Base-by-base conservation (phyloP, 1,140 invertebrate species). In the Odontomachus brunneus region DNA sequence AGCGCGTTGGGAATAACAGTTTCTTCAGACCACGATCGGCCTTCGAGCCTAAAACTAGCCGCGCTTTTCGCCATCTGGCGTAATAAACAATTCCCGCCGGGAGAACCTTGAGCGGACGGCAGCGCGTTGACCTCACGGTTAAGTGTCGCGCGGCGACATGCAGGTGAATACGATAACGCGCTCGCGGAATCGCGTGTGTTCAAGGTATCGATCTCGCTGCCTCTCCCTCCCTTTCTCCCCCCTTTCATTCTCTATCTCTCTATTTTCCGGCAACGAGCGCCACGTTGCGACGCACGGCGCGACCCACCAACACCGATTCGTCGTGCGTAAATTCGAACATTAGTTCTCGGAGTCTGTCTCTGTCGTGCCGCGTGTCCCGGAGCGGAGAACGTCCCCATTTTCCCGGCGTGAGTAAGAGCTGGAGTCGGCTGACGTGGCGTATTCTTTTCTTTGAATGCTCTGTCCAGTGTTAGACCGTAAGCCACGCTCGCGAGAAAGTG, bases 81-180 rank as follows among this genome's bases (percentile, higher is more conserved):
- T 57, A 82, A 82, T 75, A 83, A 83, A 83, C 81, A 75, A 75
- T 75, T 63, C 71, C 59, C 15, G 19, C 17, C 72, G 81, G 44
- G 71, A 33, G 12, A 75, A 57, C 63, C 76, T 60, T 82, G 75
- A 26, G 72, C 48, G 65, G 48, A 17, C 48, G 15, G 53, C n/a
- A 24, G 75, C 33, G 24, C 82, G 76, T 82, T 71, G 76, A 80
- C 51, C 76, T 44, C 51, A n/a, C 29, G 51, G 57, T 71, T 59
- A 62, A 82, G 19, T 5, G n/a, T 44, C 66, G 60, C 29, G 24
- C 24, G 78, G 3, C 66, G 69, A 81, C 78, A 74, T 26, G 78
- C 78, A 74, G 78, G 69, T 74, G 78, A 22, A 82, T 33, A 51
- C 59, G 24, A 74, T 62, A 29, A 73, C 38, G 26, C 48, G 66